phyloP scores from a whole-genome alignment of 2,888 invertebrate species.

The Euzophera pinguis region DNA sequence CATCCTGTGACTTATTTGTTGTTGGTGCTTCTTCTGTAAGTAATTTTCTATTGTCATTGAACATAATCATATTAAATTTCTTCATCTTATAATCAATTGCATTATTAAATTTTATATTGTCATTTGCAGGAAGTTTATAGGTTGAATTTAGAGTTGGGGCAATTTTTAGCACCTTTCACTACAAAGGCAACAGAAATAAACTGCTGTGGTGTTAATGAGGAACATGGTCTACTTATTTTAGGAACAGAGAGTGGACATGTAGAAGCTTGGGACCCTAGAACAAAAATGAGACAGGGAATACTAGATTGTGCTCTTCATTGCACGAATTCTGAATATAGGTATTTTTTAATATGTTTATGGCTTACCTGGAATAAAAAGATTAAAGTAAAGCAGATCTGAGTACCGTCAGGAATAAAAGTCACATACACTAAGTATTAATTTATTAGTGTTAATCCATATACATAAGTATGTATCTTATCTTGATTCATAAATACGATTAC shows the following conservation, averaged over 20 bases:
- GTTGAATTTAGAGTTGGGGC: constrained; percentile 96
- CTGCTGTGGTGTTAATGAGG: constrained; percentile 91
- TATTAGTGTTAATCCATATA: too few species aligned
- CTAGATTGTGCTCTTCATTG: constrained; percentile 90
- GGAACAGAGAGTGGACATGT: constrained; percentile 95
- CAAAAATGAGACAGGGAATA: constrained; percentile 85
- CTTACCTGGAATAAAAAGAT: too few species aligned
- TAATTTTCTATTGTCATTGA: too few species aligned
- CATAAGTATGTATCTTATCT: too few species aligned
- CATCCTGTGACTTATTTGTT: constrained; percentile 94
- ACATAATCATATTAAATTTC: too few species aligned
- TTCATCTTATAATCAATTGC: neutral
- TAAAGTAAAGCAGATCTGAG: too few species aligned
- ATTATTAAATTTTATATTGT: neutral
- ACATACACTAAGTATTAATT: too few species aligned
- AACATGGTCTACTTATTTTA: constrained; percentile 91
- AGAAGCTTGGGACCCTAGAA: constrained; percentile 98
- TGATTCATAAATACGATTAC: too few species aligned
- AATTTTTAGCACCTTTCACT: constrained; percentile 92
- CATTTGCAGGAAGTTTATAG: constrained; percentile 92
- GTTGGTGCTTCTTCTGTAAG: constrained; percentile 91
- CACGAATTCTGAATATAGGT: constrained; percentile 73
- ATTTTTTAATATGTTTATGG: too few species aligned
- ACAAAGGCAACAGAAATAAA: constrained; percentile 89
- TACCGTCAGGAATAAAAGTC: too few species aligned